Evolutionary conservation across 23 tunicate species (phyloP), one percentile per base, ranked within the genome.

Genomic region (Botrylloides violaceus): DNA sequence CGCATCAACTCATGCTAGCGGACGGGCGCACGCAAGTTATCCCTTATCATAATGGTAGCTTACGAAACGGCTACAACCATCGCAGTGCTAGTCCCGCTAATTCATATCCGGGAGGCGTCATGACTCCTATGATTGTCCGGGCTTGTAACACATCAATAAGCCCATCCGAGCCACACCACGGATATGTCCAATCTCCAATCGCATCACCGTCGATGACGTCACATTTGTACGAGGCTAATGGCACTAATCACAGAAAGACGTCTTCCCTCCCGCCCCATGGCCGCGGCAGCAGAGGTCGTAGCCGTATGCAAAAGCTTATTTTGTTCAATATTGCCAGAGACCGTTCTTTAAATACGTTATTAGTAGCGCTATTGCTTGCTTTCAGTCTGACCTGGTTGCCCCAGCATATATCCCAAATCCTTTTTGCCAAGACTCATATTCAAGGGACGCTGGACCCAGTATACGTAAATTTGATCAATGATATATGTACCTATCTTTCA

Each of bases 181-280:
- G 56, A 18, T 68, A 68, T 29, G 80, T 85, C 4, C 79, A 66
- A 73, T 76, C 86, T 19, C 86, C 85, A 1, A 34, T 87, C 5
- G 66, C 95, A 2, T 76, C 82, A 31, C 77, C 77, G 21, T 80
- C 86, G 9, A 84, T 84, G 36, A 71, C 73, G 39, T 80, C 86
- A 2, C 73, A 65, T 1, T 18, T 76, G 0, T 80, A 76, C 37
- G 74, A 68, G 32, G 74, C 37, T 7, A 87, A 80, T 43, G 58
- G 66, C 34, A 50, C 59, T 3, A 81, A 77, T 1, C 79, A 79
- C n/a, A 32, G 79, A 0, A 83, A 83, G 24, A 75, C 43, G 48
- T 23, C 82, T 0, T 87, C 95, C 5, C 74, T 87, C 38, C 95
- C 95, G 12, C 95, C 95, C 22, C 95, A 87, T 71, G 95, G 95